A percentile compares a stretch with the other conserved stretches of the same genome.
Evolutionary conservation across 2,113 vertebrate genomes (phyloP).

Genomic region (Vombatus ursinus): DNA sequence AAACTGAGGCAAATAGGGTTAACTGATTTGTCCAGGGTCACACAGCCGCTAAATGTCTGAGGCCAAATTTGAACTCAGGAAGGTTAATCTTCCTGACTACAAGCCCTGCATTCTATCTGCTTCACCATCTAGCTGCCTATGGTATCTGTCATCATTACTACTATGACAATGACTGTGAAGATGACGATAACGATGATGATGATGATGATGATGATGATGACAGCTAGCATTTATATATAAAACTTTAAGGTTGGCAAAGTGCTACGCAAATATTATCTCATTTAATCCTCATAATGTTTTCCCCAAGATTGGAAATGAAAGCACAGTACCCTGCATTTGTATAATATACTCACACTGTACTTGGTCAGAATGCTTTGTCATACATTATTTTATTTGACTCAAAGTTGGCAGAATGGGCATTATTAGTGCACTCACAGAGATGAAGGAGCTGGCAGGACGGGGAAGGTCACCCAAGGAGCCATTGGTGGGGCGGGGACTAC

Average conservation of each 20-base stretch:
- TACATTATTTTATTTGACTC: background rate
- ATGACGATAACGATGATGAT: background rate
- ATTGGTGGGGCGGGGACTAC: too few species aligned
- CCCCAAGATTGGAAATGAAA: background rate
- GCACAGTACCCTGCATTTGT: background rate
- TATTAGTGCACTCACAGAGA: background rate
- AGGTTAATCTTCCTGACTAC: background rate
- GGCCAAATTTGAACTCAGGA: background rate
- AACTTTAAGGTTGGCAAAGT: too few species aligned
- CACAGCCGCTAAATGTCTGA: background rate
- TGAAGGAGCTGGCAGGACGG: background rate
- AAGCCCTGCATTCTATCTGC: background rate
- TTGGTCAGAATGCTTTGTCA: background rate
- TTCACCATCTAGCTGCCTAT: background rate
- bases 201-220: too few species aligned
- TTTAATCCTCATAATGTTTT: background rate
- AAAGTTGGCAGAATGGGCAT: background rate
- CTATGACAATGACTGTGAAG: background rate
- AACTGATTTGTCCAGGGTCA: background rate
- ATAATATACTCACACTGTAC: background rate
- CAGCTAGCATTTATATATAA: background rate
- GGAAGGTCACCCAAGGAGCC: background rate
- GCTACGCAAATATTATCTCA: background rate
- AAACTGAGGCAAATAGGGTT: too few species aligned
- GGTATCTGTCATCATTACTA: background rate